Evolutionary conservation across 2,888 invertebrate genomes (phyloP).

Genomic region (Tuta absoluta): DNA sequence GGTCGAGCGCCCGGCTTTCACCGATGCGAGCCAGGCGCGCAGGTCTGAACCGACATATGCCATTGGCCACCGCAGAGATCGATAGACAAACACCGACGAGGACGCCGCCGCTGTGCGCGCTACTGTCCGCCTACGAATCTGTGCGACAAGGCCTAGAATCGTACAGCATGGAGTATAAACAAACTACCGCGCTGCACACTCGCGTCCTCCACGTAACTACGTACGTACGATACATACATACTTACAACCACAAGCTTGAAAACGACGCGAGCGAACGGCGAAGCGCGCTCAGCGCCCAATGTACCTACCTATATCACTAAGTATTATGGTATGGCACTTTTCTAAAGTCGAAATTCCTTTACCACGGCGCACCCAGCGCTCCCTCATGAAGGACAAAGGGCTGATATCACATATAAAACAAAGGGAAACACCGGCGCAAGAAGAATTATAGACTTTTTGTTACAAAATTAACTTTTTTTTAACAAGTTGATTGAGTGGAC

Average conservation of each 20-base stretch:
- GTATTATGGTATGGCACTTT: conserved; percentile 76
- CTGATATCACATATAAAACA: conserved; percentile 75
- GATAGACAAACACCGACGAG: conserved; percentile 83
- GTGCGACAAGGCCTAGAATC: conserved; percentile 63
- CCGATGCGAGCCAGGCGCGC: conserved; percentile 77
- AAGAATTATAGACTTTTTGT: conserved; percentile 59
- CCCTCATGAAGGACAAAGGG: conserved; percentile 76
- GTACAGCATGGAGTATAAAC: conserved; percentile 78
- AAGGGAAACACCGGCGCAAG: conserved; percentile 71
- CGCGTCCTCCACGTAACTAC: conserved; percentile 68
- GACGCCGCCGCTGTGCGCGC: conserved; percentile 76
- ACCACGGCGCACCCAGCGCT: conserved; percentile 70
- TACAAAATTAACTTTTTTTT: conserved; percentile 55
- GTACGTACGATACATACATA: conserved; percentile 41
- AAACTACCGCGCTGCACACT: conserved; percentile 79
- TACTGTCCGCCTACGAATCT: conserved; percentile 66
- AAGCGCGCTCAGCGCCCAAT: conserved; percentile 67
- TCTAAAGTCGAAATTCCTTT: conserved; percentile 79
- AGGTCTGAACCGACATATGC: conserved; percentile 80
- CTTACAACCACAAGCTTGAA: conserved; percentile 61
- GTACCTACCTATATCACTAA: conserved; percentile 73
- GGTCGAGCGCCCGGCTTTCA: conserved; percentile 73
- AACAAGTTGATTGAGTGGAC: conserved; percentile 54
- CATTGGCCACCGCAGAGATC: conserved; percentile 84
- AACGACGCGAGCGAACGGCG: conserved; percentile 72